These are phyloP conservation scores for Centropus unirufus DNA, from an alignment of 2,113 vertebrate genomes.

Conservation along the genomic window DNA sequence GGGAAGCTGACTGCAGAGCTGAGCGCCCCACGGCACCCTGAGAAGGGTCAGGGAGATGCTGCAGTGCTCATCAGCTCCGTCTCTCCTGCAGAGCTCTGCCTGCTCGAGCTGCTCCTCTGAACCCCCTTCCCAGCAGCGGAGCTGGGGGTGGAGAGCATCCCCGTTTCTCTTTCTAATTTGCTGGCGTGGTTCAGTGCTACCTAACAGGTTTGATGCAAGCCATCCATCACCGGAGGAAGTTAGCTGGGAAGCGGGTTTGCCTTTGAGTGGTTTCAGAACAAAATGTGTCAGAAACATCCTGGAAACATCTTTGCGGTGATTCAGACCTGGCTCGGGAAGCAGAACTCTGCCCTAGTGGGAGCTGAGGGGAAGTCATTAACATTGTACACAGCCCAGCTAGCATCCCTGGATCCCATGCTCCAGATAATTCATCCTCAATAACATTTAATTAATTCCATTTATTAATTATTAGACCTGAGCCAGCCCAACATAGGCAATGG, in stretches of 20 bases:
- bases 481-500: accelerated
- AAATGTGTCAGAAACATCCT: background rate
- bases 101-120: background rate
- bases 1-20: accelerated
- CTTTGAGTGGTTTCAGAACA: background rate
- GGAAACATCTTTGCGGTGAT: background rate
- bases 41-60: accelerated
- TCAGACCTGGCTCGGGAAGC: background rate
- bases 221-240: background rate
- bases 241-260: background rate
- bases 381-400: accelerated
- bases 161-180: accelerated
- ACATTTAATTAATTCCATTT: background rate
- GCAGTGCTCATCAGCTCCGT: background rate
- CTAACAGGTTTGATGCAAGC: background rate
- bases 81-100: background rate
- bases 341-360: background rate
- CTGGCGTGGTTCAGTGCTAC: accelerated
- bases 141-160: background rate
- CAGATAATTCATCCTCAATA: background rate
- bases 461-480: background rate
- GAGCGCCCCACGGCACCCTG: background rate
- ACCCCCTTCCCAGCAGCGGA: background rate
- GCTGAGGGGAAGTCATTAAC: accelerated
- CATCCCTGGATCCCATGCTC: background rate